Base-by-base conservation (phyloP, 1,140 invertebrate species). In the Bombus consobrinus region DNA sequence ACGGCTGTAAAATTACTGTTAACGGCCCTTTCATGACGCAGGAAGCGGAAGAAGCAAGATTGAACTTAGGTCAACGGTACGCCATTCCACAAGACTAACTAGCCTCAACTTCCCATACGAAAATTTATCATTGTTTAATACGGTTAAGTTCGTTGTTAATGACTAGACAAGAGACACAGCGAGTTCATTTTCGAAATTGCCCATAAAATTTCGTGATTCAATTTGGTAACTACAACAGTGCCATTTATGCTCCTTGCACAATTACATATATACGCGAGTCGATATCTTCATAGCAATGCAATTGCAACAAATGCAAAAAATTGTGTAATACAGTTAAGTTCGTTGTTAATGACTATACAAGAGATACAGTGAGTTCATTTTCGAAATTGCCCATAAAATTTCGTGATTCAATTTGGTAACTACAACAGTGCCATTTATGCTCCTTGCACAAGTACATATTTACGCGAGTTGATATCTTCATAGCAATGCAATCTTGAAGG, bases 1-100 rank as follows among this genome's bases (percentile, higher is more conserved):
- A 77, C 82, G 66, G 64, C 43, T 57, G 77, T 64, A 47, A 69
- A 83, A 83, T 83, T 83, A 83, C 64, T 57, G 22, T 69, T 77
- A 83, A 83, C 82, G 34, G 47, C 8, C 71, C 53, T 74, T 64
- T 22, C 41, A 37, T 37, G 39, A 28, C 13, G 37, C 9, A 81
- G 53, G 64, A 34, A n/a, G 37, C 80, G 69, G 53, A 73, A 72
- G 43, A 43, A 41, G 22, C 18, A 18, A 22, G 25, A 39, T 68
- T 18, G 75, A 83, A 78, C 74, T 83, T 78, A 6, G 74, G 47
- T 69, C 64, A 68, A 18, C n/a, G 32, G 41, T 28, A 59, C 62
- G 13, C 43, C 22, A 4, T 41, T 34, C 34, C 74, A 13, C 34
- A 3, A 43, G 41, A 10, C 34, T 37, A 64, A 78, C 75, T 39